These are phyloP conservation scores for human (Homo sapiens) DNA, from an alignment of 2,113 vertebrate genomes.

Conservation along the genomic window DNA sequence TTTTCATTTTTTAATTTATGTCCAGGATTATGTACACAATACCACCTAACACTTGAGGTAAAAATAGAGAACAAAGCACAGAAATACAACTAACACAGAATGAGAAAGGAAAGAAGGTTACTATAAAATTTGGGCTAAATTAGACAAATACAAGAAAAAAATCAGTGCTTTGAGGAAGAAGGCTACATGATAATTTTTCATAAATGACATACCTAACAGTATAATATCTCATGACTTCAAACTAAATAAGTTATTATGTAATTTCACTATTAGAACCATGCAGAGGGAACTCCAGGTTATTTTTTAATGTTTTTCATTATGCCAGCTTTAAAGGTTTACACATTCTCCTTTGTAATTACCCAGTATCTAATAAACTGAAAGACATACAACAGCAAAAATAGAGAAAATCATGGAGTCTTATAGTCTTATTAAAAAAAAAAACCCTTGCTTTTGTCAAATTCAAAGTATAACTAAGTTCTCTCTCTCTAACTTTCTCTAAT, in stretches of 20 bases:
- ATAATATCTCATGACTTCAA: neutral
- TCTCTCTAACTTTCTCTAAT: neutral
- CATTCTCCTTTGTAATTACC: neutral
- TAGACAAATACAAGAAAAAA: neutral
- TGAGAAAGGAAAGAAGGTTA: neutral
- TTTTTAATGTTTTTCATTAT: neutral
- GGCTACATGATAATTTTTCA: neutral
- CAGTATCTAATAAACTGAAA: neutral
- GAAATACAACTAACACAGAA: neutral
- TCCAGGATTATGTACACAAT: neutral
- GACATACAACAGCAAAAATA: neutral
- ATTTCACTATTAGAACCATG: neutral
- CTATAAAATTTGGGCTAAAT: constrained; percentile 14
- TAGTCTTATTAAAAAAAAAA: constrained; percentile 15
- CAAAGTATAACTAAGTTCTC: neutral
- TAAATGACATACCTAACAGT: neutral
- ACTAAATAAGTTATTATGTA: neutral
- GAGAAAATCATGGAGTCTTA: neutral
- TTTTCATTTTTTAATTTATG: neutral
- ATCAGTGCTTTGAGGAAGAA: neutral
- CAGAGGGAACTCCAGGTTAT: neutral
- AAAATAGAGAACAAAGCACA: constrained; percentile 1
- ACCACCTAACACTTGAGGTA: neutral
- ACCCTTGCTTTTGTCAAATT: neutral
- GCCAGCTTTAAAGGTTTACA: neutral